Evolutionary conservation across 2,888 invertebrate species (phyloP).

Genomic region (Leptinotarsa juncta): DNA sequence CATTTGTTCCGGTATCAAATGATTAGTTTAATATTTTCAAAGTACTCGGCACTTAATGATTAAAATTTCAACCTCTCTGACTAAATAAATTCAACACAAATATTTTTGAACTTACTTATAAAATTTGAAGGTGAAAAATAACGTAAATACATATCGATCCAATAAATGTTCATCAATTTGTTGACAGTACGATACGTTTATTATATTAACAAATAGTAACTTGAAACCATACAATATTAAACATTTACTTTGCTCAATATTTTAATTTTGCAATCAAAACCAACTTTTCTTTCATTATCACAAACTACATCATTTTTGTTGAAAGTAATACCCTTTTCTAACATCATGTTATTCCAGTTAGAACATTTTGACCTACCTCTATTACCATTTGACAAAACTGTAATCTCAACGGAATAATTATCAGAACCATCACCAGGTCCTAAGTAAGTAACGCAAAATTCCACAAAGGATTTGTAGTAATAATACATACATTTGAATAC

Average conservation of each 20-base stretch:
- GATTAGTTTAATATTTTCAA: too few species aligned
- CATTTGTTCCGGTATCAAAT: too few species aligned
- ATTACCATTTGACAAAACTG: slow-evolving; percentile 37
- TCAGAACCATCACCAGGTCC: slow-evolving; percentile 52
- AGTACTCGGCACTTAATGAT: too few species aligned
- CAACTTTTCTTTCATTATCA: slow-evolving; percentile 41
- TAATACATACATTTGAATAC: slow-evolving; percentile 56
- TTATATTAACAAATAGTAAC: neutral
- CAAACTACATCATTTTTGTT: slow-evolving; percentile 44
- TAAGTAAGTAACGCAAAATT: slow-evolving; percentile 53
- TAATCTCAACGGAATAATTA: slow-evolving; percentile 51
- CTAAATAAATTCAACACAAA: too few species aligned
- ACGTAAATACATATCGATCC: too few species aligned
- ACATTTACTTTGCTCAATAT: slow-evolving; percentile 30
- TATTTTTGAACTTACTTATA: too few species aligned
- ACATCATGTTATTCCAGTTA: slow-evolving; percentile 50
- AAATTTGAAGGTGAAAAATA: too few species aligned
- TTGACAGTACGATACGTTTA: too few species aligned
- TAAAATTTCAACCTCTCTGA: too few species aligned
- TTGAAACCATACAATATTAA: neutral
- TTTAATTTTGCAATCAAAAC: slow-evolving; percentile 33
- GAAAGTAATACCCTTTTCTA: slow-evolving; percentile 48
- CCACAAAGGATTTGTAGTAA: slow-evolving; percentile 52
- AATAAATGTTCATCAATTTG: too few species aligned
- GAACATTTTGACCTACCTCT: slow-evolving; percentile 42